phyloP scores from a whole-genome alignment of 2,888 invertebrate genomes.

The Caenorhabditis uteleia region DNA sequence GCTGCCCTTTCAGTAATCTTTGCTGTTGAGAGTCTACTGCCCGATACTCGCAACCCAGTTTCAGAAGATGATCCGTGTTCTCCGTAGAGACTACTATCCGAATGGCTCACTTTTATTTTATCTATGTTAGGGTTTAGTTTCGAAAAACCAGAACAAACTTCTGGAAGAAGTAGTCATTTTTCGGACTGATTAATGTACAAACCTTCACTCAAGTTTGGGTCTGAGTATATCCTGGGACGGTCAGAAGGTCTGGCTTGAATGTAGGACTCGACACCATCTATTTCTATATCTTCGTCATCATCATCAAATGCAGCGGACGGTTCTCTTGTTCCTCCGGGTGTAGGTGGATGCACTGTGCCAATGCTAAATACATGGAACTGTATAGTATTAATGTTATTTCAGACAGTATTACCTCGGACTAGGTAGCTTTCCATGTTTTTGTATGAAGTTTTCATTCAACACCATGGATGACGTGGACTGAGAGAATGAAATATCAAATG shows the following conservation, averaged over 20 bases:
- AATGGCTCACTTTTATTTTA: conserved; percentile 50
- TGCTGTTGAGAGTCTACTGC: conserved; percentile 23
- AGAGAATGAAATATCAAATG: no score
- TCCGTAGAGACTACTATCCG: conserved; percentile 55
- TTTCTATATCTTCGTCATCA: conserved; percentile 6
- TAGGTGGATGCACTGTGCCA: conserved; percentile 53
- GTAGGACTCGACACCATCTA: background rate
- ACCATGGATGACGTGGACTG: no score
- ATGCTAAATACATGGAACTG: conserved; percentile 35
- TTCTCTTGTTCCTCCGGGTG: conserved; percentile 46
- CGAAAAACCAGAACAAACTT: conserved; percentile 21
- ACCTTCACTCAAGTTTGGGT: conserved; percentile 21
- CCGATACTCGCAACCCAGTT: conserved; percentile 13
- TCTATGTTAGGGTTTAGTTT: conserved; percentile 18
- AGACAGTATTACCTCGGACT: background rate
- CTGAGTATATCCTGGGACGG: conserved; percentile 24
- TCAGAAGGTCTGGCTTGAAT: conserved; percentile 4
- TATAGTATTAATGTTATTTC: conserved; percentile 22
- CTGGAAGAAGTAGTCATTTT: conserved; percentile 5
- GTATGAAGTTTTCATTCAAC: conserved; percentile 15
- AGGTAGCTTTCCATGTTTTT: conserved; percentile 22
- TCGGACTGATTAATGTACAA: conserved; percentile 13
- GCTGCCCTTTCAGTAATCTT: conserved; percentile 12
- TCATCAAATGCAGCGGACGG: conserved; percentile 34
- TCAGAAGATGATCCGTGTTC: conserved; percentile 38